Percentiles rank a stretch among this genome's conserved stretches.
Conservation (phyloP, 2,797 vertebrate species). For the Anas georgica region DNA sequence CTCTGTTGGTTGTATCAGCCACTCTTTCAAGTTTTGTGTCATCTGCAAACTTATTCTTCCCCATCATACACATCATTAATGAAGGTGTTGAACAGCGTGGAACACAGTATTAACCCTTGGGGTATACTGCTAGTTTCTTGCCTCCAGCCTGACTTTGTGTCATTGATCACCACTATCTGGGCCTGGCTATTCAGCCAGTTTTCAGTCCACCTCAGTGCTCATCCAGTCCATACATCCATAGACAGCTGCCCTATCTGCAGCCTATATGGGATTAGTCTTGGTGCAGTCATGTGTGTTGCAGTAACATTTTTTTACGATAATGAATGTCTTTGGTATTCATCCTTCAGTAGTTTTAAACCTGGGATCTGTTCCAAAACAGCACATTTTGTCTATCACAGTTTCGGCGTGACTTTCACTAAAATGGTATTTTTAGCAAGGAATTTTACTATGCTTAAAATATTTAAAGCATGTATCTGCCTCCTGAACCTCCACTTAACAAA, state of each 20-base stretch:
- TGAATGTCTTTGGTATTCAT: not conserved
- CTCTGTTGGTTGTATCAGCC: too few species aligned
- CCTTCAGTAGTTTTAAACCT: not conserved
- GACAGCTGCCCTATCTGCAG: not conserved
- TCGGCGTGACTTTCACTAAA: not conserved
- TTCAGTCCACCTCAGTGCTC: not conserved
- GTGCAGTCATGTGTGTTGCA: rapidly evolving
- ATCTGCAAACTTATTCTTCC: not conserved
- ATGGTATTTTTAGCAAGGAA: not conserved
- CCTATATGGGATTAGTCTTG: not conserved
- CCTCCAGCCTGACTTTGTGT: too few species aligned
- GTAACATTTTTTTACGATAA: not conserved
- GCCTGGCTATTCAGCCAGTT: too few species aligned
- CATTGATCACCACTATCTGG: too few species aligned
- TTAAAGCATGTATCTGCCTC: not conserved
- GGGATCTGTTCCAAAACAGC: not conserved
- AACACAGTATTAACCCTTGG: not conserved
- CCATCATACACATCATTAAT: not conserved
- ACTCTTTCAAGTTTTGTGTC: too few species aligned
- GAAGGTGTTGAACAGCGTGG: not conserved
- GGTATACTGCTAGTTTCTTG: too few species aligned
- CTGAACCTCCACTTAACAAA: not conserved
- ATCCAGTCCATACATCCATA: not conserved
- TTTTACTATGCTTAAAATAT: not conserved
- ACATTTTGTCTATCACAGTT: not conserved